Evolutionary conservation across 2,888 invertebrate genomes (phyloP).

Genomic region (Phymatocera aterrima): DNA sequence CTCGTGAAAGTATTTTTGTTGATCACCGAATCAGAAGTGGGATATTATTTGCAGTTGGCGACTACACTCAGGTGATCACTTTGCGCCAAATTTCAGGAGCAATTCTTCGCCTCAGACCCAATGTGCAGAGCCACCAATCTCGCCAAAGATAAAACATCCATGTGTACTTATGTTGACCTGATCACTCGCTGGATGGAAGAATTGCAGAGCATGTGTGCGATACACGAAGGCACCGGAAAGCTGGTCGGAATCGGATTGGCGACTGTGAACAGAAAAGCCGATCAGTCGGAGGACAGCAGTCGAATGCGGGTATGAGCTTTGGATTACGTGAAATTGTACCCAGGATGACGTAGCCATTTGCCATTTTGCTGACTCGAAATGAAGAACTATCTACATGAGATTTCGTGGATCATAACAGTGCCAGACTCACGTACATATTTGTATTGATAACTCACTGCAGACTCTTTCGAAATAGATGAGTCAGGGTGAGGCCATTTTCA

Average conservation of each 20-base stretch:
- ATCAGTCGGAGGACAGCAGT: constrained; percentile 23
- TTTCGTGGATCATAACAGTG: too few species aligned
- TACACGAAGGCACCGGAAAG: constrained; percentile 57
- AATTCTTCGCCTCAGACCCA: constrained; percentile 54
- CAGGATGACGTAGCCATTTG: background rate
- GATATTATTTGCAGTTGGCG: background rate
- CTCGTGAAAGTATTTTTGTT: constrained; percentile 56
- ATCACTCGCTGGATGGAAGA: constrained; percentile 48
- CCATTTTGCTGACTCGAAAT: background rate
- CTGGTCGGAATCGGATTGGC: constrained; percentile 57
- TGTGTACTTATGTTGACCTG: constrained; percentile 49
- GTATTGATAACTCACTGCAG: background rate
- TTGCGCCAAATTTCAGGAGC: constrained; percentile 41
- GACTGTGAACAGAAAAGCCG: constrained; percentile 44
- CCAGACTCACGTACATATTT: too few species aligned
- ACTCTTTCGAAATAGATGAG: background rate
- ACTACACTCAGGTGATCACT: background rate
- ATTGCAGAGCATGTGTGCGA: constrained; percentile 55
- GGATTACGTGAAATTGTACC: background rate
- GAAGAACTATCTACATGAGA: background rate
- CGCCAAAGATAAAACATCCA: constrained; percentile 49
- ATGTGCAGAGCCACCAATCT: constrained; percentile 46
- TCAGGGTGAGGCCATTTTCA: constrained; percentile 48
- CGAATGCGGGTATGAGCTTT: background rate
- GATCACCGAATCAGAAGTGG: background rate